Conservation (phyloP, 1,140 invertebrate species). For the Bombus sibiricus region DNA sequence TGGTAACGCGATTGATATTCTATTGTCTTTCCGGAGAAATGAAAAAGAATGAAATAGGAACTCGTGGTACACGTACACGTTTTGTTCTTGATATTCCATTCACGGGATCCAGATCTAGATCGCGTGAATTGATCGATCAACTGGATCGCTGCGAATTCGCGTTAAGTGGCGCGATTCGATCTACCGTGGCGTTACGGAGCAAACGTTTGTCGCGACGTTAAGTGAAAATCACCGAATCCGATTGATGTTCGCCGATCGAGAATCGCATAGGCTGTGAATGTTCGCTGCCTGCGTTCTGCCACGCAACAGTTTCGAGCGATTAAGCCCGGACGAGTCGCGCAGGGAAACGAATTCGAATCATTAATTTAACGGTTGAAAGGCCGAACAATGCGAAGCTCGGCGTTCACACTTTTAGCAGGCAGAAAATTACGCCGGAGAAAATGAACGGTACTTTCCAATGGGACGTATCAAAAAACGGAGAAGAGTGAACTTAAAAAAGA, state of each 20-base stretch:
- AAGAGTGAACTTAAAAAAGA: too few relatives aligned
- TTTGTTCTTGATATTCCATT: background rate
- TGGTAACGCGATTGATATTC: constrained; percentile 41
- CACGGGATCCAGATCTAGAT: background rate
- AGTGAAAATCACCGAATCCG: constrained; percentile 38
- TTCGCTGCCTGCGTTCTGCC: background rate
- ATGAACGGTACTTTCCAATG: constrained; percentile 27
- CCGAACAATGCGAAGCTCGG: background rate
- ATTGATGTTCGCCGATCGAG: constrained; percentile 1
- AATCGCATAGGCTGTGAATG: background rate
- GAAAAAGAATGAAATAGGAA: background rate
- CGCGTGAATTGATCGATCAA: background rate
- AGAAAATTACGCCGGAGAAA: constrained; percentile 33
- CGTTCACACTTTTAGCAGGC: constrained; percentile 27
- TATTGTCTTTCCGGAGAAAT: background rate
- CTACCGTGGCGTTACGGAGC: background rate
- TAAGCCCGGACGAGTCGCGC: constrained; percentile 11
- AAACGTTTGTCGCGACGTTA: constrained; percentile 6
- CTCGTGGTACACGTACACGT: background rate
- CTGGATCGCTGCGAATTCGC: background rate
- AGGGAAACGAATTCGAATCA: constrained; percentile 14
- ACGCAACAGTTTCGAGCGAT: constrained; percentile 27
- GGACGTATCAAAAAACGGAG: constrained; percentile 8
- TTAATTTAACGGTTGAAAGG: constrained; percentile 27
- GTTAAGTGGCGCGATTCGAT: constrained; percentile 28